Percentiles rank a stretch among this genome's conserved stretches.
phyloP scores from a whole-genome alignment of 2,888 invertebrate species.

The Phorcus lineatus region DNA sequence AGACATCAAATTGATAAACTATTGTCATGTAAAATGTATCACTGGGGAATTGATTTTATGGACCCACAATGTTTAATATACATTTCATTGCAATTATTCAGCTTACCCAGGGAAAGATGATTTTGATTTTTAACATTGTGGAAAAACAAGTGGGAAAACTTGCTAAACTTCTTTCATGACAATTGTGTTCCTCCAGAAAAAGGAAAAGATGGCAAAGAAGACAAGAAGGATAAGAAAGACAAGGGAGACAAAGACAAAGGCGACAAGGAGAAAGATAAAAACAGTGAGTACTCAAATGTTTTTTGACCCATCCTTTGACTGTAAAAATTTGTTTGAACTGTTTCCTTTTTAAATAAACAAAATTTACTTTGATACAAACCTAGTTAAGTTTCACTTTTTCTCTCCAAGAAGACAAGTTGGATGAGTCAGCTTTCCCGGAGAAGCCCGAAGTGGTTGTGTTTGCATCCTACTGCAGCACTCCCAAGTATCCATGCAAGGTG shows the following conservation, averaged over 20 bases:
- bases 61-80: too few relatives aligned
- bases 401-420: conserved; percentile 67
- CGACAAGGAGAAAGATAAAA: conserved; percentile 63
- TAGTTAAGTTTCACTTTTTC: neutral
- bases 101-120: too few relatives aligned
- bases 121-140: too few relatives aligned
- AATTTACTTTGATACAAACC: too few relatives aligned
- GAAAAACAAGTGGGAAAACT: too few relatives aligned
- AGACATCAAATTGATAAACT: neutral
- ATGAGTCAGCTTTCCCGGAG: conserved; percentile 68
- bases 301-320: too few relatives aligned
- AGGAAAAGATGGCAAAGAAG: conserved; percentile 64
- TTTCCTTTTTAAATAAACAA: neutral
- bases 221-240: conserved; percentile 63
- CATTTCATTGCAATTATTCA: too few relatives aligned
- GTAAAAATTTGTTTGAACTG: neutral
- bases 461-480: conserved; percentile 71
- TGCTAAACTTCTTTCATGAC: too few relatives aligned
- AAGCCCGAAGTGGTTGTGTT: conserved; percentile 74
- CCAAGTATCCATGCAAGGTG: conserved; percentile 71
- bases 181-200: conserved; percentile 35
- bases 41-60: too few relatives aligned
- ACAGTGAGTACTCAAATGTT: conserved; percentile 54
- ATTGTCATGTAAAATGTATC: neutral
- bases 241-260: conserved; percentile 52